Conservation (phyloP, 2,888 invertebrate genomes). For the Sminthurinus aureus region DNA sequence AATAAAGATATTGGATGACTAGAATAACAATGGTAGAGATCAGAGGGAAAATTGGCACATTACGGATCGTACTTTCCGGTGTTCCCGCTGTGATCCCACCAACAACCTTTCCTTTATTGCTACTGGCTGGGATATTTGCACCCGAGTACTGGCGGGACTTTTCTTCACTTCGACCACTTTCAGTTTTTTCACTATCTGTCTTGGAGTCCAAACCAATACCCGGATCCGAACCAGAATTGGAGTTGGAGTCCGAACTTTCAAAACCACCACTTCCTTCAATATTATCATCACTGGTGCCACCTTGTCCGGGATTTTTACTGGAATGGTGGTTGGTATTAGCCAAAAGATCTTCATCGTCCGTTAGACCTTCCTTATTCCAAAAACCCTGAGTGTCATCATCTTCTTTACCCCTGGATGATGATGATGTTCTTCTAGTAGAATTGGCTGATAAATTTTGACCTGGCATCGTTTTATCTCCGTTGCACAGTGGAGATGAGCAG, state of each 20-base stretch:
- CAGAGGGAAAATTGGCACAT: too few species aligned
- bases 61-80: too few species aligned
- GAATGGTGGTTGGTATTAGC: constrained; percentile 43
- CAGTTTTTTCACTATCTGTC: too few species aligned
- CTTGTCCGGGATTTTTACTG: too few species aligned
- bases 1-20: too few species aligned
- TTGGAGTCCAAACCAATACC: too few species aligned
- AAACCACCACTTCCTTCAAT: neutral
- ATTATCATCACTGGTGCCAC: neutral
- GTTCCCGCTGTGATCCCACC: too few species aligned
- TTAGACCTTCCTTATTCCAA: constrained; percentile 42
- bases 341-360: constrained; percentile 55
- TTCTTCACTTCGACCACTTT: too few species aligned
- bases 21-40: too few species aligned
- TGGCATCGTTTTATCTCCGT: constrained; percentile 52
- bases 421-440: neutral
- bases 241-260: neutral
- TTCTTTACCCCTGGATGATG: too few species aligned
- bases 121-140: constrained; percentile 20
- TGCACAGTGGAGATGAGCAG: constrained; percentile 54
- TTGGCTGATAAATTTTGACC: neutral
- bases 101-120: constrained; percentile 24
- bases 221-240: neutral
- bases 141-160: neutral
- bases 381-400: neutral